Evolutionary conservation across 2,888 invertebrate species (phyloP), one percentile per base, ranked within the genome.

Genomic region (Helicoverpa assulta): DNA sequence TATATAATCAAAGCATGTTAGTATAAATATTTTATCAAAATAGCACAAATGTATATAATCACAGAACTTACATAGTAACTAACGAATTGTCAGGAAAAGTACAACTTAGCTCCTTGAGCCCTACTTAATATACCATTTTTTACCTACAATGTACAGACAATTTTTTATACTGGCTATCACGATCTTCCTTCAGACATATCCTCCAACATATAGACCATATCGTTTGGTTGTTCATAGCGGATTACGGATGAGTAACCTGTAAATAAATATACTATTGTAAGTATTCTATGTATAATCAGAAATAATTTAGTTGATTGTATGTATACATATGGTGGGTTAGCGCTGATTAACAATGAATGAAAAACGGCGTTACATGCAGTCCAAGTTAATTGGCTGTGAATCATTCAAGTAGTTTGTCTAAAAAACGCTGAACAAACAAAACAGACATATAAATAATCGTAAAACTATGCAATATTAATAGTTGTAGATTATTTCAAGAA

Each of bases 131-230:
- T 58, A 50, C 18, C 12, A 56, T 52, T 33, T 33, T 10, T 10
- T 21, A 10, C 62, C 61, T 70, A 33, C 33, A 33, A 33, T 33
- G 10, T 33, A 33, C 8, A 51, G 67, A 78, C 57, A 37, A 53
- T 64, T 26, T 60, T 51, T 52, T 21, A 16, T 12, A 51, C 37
- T 26, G 69, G 29, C 50, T n/a, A 62, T 83, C 59, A 80, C 43
- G 62, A 67, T 76, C 91, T 86, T 93, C 95, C 86, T n/a, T 89
- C 89, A 0, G 82, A 74, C 74, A 86, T 84, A 43, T 93, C 92
- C 64, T 96, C 96, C 78, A 97, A 94, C 95, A 97, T 97, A 84
- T 96, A 96, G 83, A 97, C 96, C 85, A 96, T 97, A 88, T 97
- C 97, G 78, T 95, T 96, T 50, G 97, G 97, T 86, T 97, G 96